These are phyloP conservation scores for Platycnemis pennipes DNA, from an alignment of 2,888 invertebrate genomes.

Conservation along the genomic window DNA sequence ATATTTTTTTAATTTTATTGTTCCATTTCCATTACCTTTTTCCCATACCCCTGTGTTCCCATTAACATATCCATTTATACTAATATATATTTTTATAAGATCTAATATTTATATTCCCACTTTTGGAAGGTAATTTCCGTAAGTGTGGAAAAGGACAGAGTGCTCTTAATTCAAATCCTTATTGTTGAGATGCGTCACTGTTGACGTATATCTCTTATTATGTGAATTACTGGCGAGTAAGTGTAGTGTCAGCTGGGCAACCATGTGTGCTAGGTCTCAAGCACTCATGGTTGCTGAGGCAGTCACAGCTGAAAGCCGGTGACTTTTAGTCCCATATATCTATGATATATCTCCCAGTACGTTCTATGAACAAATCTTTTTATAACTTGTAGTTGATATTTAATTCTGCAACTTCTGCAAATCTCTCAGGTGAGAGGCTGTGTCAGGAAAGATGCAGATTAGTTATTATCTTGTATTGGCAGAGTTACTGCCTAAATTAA, in stretches of 20 bases:
- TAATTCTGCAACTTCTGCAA: slow-evolving; percentile 30
- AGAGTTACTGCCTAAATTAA: slow-evolving; percentile 38
- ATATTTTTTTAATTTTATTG: slow-evolving; percentile 41
- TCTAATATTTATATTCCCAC: slow-evolving; percentile 46
- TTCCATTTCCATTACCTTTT: slow-evolving; percentile 21
- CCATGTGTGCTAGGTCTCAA: slow-evolving; percentile 24
- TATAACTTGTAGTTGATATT: slow-evolving; percentile 58
- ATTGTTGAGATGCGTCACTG: slow-evolving; percentile 52
- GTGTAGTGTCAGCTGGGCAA: slow-evolving; percentile 65
- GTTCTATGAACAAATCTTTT: slow-evolving; percentile 92
- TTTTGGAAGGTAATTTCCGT: slow-evolving; percentile 66
- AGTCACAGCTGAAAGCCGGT: slow-evolving; percentile 80
- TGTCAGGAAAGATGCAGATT: not conserved
- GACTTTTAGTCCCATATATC: slow-evolving; percentile 97
- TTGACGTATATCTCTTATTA: slow-evolving; percentile 62
- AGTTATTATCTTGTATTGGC: slow-evolving; percentile 27
- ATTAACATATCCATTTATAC: slow-evolving; percentile 42
- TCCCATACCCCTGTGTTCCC: not conserved
- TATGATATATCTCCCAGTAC: slow-evolving; percentile 97
- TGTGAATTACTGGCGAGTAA: slow-evolving; percentile 68
- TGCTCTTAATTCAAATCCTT: slow-evolving; percentile 72
- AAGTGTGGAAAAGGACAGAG: slow-evolving; percentile 71
- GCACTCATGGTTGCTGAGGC: slow-evolving; percentile 29
- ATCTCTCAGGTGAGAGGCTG: slow-evolving; percentile 63
- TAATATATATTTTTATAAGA: slow-evolving; percentile 30